phyloP scores from a whole-genome alignment of 2,797 vertebrate species.

The Pachyuromys duprasi region DNA sequence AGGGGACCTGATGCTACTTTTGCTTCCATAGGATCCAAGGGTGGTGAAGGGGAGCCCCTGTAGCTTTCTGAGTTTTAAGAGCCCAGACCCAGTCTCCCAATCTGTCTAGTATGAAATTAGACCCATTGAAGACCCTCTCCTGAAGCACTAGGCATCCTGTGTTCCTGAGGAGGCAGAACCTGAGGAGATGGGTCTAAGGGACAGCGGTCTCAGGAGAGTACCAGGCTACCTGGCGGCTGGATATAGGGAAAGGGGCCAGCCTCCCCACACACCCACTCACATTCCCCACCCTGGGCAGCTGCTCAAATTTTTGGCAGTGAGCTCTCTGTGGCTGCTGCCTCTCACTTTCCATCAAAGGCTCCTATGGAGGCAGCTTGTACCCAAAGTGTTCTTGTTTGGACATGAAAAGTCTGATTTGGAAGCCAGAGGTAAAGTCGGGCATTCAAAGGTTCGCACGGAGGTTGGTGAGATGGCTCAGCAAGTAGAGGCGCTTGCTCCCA shows the following conservation, averaged over 20 bases:
- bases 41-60: background rate
- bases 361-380: background rate
- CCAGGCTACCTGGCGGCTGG: background rate
- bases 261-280: background rate
- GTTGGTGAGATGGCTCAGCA: background rate
- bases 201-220: background rate
- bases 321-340: background rate
- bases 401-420: conserved; percentile 6
- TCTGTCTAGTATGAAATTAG: background rate
- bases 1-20: background rate
- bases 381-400: background rate
- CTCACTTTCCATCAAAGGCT: background rate
- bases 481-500: background rate
- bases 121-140: background rate
- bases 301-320: background rate
- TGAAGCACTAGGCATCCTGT: background rate
- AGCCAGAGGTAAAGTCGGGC: background rate
- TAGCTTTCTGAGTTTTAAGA: background rate
- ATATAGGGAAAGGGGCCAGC: background rate
- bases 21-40: background rate
- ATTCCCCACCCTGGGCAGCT: background rate
- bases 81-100: background rate
- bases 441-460: background rate
- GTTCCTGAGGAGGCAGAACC: background rate
- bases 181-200: background rate